Evolutionary conservation across 2,888 invertebrate genomes (phyloP).

Genomic region (Euzetes globulus): DNA sequence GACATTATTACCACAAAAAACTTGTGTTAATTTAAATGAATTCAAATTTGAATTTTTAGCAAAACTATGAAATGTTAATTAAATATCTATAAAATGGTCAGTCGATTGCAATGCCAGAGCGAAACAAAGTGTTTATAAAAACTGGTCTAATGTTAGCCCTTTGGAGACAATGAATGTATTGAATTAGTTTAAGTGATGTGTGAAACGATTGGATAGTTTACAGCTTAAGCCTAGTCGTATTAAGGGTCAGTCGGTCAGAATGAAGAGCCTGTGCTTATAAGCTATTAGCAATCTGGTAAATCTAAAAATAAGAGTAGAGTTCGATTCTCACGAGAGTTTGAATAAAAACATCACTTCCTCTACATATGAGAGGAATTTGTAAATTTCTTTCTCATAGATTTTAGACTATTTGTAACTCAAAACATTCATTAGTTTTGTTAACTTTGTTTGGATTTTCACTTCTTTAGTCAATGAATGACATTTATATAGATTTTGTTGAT

Average conservation of each 20-base stretch:
- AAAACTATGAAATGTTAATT: not conserved
- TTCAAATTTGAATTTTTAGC: not conserved
- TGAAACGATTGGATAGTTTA: not conserved
- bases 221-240: not conserved
- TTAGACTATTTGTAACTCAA: not conserved
- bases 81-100: not conserved
- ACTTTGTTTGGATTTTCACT: no score
- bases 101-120: not conserved
- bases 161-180: not conserved
- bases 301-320: not conserved
- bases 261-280: not conserved
- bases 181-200: not conserved
- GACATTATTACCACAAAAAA: not conserved
- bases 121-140: not conserved
- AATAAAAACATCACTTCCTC: not conserved
- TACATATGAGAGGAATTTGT: not conserved
- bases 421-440: no score
- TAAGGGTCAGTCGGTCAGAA: slow-evolving; percentile 20
- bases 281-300: not conserved
- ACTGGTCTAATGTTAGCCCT: not conserved
- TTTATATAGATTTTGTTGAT: no score
- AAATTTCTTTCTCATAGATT: not conserved
- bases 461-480: no score
- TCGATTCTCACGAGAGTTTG: not conserved
- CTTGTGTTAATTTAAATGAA: not conserved